A percentile compares a stretch with the other conserved stretches of the same genome.
Conservation (phyloP, 1,140 invertebrate species). For the Drosophila lowei region DNA sequence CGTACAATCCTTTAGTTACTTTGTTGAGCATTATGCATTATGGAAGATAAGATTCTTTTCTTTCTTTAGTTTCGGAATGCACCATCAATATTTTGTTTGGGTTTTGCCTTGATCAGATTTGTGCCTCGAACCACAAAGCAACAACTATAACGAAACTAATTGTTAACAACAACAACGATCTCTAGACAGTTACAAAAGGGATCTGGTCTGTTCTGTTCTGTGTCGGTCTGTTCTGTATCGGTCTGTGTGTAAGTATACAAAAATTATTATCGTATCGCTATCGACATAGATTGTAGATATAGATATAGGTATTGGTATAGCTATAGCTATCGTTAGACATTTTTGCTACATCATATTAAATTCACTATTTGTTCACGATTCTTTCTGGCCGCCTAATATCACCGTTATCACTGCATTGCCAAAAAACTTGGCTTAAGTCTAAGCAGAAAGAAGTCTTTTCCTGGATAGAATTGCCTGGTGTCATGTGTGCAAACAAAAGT, state of each 20-base stretch:
- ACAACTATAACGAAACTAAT: conserved; percentile 54
- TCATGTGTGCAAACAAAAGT: conserved; percentile 56
- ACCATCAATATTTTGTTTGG: conserved; percentile 8
- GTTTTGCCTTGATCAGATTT: conserved; percentile 31
- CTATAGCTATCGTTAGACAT: conserved; percentile 32
- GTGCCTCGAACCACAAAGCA: conserved; percentile 47
- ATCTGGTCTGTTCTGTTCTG: conserved; percentile 18
- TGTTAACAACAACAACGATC: conserved; percentile 16
- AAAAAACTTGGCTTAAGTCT: conserved; percentile 57
- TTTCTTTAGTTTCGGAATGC: conserved; percentile 24
- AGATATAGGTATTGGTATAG: conserved; percentile 28
- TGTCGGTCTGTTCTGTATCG: conserved; percentile 24
- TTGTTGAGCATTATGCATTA: conserved; percentile 71
- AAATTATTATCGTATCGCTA: conserved; percentile 11
- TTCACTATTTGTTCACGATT: conserved; percentile 75
- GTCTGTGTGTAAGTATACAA: conserved; percentile 25
- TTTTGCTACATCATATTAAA: conserved; percentile 64
- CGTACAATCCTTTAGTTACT: conserved; percentile 25
- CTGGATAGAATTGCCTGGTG: conserved; percentile 27
- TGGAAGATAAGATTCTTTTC: conserved; percentile 49
- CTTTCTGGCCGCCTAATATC: conserved; percentile 70
- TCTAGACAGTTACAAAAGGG: conserved; percentile 1
- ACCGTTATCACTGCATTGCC: conserved; percentile 72
- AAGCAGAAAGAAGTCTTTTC: conserved; percentile 68
- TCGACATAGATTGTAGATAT: conserved; percentile 14